Base-by-base conservation (phyloP, 2,797 vertebrate genomes). In the Pteronotus mesoamericanus region DNA sequence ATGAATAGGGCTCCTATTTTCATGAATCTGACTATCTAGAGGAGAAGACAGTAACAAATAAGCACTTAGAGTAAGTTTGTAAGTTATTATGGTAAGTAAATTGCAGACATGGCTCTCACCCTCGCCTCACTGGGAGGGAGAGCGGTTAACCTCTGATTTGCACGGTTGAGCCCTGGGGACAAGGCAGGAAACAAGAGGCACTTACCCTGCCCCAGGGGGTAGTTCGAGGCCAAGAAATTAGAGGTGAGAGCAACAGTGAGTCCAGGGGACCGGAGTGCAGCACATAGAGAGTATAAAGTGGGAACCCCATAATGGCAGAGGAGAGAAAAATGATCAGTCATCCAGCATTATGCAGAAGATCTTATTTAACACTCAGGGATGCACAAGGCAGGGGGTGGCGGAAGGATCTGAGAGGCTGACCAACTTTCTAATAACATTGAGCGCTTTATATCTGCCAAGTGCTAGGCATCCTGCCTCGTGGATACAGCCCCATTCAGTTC, bases 401-500 rank as follows among this genome's bases (percentile, higher is more conserved):
- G 22, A 32, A 79, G 83, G 26, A 26, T 9, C 71, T 24, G 22
- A 68, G 51, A 59, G 22, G 26, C n/a, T n/a, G 12, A 19, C 48
- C 29, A 26, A 16, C 10, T 46, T 66, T 16, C 37, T 39, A 0
- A 14, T 12, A 9, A 2, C 12, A 1, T 21, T 0, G 11, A 72
- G 48, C 6, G 7, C 68, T 57, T 77, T 26, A 3, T 37, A 4
- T 10, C 37, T 46, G 42, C 78, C 24, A 4, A n/a, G 12, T 0
- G 1, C n/a, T 0, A n/a, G 34, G 69, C 7, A 1, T 80, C 18
- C 2, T 9, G 3, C 46, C 37, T 48, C 72, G 34, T 0, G 4
- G 44, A 12, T 2, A 12, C 0, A 0, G 48, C 22, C 37, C 26
- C n/a, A 0, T 16, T 72, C 18, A 0, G 10, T 42, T 37, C 46